Evolutionary conservation across 1,140 invertebrate genomes (phyloP).

Genomic region (Hyles euphorbiae): DNA sequence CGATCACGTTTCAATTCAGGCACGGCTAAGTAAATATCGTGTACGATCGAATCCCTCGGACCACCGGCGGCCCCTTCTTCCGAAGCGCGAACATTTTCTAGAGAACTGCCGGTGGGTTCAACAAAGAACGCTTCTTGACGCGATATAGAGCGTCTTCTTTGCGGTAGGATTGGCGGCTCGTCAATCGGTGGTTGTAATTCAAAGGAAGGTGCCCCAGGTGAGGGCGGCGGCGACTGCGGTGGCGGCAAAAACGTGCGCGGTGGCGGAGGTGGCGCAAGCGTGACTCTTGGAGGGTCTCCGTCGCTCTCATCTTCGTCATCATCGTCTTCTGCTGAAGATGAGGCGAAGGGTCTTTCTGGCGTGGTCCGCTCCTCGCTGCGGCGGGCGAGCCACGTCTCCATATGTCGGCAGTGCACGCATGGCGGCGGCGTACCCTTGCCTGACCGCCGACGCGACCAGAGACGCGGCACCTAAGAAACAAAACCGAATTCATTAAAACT

Average conservation of each 20-base stretch:
- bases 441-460: constrained; percentile 79
- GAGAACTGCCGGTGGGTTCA: constrained; percentile 80
- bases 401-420: constrained; percentile 80
- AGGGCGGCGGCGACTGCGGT: constrained; percentile 74
- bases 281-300: constrained; percentile 72
- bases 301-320: constrained; percentile 76
- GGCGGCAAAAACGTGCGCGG: constrained; percentile 55
- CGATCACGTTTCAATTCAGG: constrained; percentile 87
- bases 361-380: constrained; percentile 72
- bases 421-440: constrained; percentile 78
- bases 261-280: constrained; percentile 81
- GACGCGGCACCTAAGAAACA: constrained; percentile 75
- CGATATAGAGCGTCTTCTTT: constrained; percentile 80
- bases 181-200: constrained; percentile 74
- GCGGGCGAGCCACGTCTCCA: constrained; percentile 78
- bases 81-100: constrained; percentile 79
- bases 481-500: not conserved
- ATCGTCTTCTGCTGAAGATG: constrained; percentile 74
- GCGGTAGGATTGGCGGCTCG: constrained; percentile 57
- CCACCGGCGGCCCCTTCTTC: constrained; percentile 73
- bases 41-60: constrained; percentile 74
- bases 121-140: constrained; percentile 87
- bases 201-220: constrained; percentile 71
- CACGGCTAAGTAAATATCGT: constrained; percentile 88
- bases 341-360: constrained; percentile 66